Base-by-base conservation (phyloP, 2,113 vertebrate genomes). In the Lycocorax pyrrhopterus region DNA sequence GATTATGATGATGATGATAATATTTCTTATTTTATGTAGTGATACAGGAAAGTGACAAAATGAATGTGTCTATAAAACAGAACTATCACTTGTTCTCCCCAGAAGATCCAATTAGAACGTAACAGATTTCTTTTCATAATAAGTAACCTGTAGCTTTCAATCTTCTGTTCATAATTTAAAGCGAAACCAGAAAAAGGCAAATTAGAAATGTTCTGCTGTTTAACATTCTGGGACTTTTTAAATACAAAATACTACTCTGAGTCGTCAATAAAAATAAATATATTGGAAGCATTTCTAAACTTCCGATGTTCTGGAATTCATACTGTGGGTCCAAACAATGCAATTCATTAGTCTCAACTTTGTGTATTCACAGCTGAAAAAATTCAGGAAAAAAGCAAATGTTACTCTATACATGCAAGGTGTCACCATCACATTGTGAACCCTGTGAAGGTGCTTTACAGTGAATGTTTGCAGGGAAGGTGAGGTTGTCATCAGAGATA, bases 41-140 rank as follows among this genome's bases (percentile, higher is more conserved):
- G 90, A 75, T 84, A 87, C 35, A 84, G 56, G 63, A 95, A 96
- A 96, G 55, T 92, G 91, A 67, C 78, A 95, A 84, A 94, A 90
- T 79, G 49, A 88, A 91, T 89, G 73, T 66, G 51, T 49, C 88
- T 96, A 53, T 90, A 87, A 96, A 96, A 84, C 66, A 82, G 67
- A 96, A 62, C 59, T 92, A 87, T 91, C 52, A 90, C 39, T 96
- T 95, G 30, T 90, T 94, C 59, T 94, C 26, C 32, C 66, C 12
- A 39, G 55, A 91, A 95, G 62, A 94, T 84, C 13, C 75, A 95
- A 87, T 79, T 94, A 80, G 43, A 72, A 91, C 26, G 12, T 66
- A 95, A 84, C 46, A 76, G 59, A 62, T 84, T 91, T 84, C 21
- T 93, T 94, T 80, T 89, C 56, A 69, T 68, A 92, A 46, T 86